Evolutionary conservation across 2,797 vertebrate species (phyloP), one percentile per base, ranked within the genome.

Genomic region (Periophthalmus magnuspinnatus): DNA sequence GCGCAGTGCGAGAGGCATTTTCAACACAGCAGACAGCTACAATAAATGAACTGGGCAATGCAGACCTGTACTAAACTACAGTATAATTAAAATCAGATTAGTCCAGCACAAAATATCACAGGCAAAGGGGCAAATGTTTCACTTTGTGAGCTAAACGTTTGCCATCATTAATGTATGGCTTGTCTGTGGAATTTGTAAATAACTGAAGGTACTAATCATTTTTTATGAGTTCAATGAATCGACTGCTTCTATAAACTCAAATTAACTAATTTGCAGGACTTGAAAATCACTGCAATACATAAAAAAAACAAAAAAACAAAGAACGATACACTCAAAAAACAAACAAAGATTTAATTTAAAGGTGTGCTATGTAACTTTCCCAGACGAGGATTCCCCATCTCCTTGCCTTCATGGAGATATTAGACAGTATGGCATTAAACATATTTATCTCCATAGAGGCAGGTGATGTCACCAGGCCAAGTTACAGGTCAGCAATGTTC

Each of bases 181-280:
- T 71, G 67, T 71, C 70, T 60, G 54, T 75, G 67, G 2, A 17
- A 77, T 36, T 41, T 16, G 62, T 62, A 24, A 59, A 63, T 50
- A 72, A 77, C 70, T 6, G 36, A 38, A 34, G 22, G 59, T 50
- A 38, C 58, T 34, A 69, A 84, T 86, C 28, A 11, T 79, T 85
- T 76, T 22, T 32, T 58, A 45, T 34, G 19, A 19, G 68, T 50
- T 55, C 77, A 85, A 65, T 70, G 56, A 82, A 85, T 87, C 67
- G 74, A 62, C 60, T 33, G 63, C 63, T 63, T 83, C 64, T 41
- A n/a, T 74, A 57, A 66, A 65, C 8, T 3, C 10, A 61, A 67
- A 14, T 11, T 7, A 1, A 41, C 7, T 9, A 41, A 4, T 60
- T 19, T 4, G 48, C 13, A 45, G 41, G 41, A 45, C 13, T 1